Conservation (phyloP, 2,113 vertebrate species). For the Tapirus terrestris region DNA sequence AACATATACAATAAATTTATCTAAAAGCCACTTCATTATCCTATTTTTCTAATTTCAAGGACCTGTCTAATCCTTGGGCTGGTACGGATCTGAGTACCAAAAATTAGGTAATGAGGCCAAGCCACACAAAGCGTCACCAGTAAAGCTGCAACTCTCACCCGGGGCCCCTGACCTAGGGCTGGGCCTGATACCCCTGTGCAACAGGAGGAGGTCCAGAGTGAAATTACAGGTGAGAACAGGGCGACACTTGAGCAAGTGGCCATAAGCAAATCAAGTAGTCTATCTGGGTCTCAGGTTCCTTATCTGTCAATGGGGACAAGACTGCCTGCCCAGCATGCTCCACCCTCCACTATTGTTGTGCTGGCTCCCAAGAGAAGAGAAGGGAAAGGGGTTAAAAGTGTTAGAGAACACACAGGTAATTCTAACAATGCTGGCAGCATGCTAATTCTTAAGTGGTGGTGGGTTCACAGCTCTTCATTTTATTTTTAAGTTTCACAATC, state of each 20-base stretch:
- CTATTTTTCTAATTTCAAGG: background rate
- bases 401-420: background rate
- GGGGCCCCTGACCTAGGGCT: background rate
- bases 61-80: background rate
- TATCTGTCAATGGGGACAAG: background rate
- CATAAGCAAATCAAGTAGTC: background rate
- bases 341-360: accelerated
- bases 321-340: accelerated
- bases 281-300: background rate
- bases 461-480: background rate
- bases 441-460: background rate
- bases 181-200: background rate
- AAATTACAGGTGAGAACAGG: background rate
- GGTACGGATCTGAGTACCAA: background rate
- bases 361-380: background rate
- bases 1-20: background rate
- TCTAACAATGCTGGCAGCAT: background rate
- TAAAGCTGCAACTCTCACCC: background rate
- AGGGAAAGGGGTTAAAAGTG: background rate
- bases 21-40: background rate
- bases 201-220: background rate
- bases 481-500: background rate
- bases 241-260: background rate
- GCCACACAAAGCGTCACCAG: accelerated
- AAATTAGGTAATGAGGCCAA: background rate